A percentile compares a stretch with the other conserved stretches of the same genome.
Evolutionary conservation across 2,888 invertebrate genomes (phyloP).

Genomic region (Cosmia trapezina): DNA sequence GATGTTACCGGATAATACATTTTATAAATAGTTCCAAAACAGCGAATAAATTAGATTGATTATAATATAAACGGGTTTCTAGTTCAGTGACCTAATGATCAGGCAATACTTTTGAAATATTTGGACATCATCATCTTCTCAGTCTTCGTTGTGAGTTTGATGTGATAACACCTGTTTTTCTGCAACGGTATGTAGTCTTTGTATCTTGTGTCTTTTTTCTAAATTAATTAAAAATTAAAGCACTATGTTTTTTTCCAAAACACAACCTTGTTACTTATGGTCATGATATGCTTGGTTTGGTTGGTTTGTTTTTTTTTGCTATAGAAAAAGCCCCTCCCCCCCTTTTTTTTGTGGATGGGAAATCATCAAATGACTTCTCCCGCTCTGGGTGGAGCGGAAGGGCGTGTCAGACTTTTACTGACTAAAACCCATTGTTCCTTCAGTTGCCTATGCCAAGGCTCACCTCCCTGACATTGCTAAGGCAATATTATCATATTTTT

Average conservation of each 20-base stretch:
- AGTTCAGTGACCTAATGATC: conserved; percentile 46
- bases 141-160: conserved; percentile 45
- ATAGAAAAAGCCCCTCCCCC: neutral
- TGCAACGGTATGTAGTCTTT: conserved; percentile 33
- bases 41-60: conserved; percentile 34
- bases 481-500: neutral
- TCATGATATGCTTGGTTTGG: too few species aligned
- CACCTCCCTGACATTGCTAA: neutral
- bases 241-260: neutral
- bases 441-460: too few species aligned
- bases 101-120: conserved; percentile 32
- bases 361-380: too few species aligned
- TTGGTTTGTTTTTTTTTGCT: neutral
- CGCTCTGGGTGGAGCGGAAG: too few species aligned
- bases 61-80: conserved; percentile 55
- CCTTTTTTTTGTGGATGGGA: too few species aligned
- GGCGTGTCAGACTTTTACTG: too few species aligned
- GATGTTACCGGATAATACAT: conserved; percentile 7
- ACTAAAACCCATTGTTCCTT: too few species aligned
- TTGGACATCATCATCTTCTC: conserved; percentile 21
- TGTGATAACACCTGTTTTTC: conserved; percentile 34
- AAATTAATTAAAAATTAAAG: neutral
- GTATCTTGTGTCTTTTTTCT: neutral
- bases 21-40: conserved; percentile 24
- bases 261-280: neutral